phyloP scores from a whole-genome alignment of 2,888 invertebrate species.

The Drosophila helvetica region DNA sequence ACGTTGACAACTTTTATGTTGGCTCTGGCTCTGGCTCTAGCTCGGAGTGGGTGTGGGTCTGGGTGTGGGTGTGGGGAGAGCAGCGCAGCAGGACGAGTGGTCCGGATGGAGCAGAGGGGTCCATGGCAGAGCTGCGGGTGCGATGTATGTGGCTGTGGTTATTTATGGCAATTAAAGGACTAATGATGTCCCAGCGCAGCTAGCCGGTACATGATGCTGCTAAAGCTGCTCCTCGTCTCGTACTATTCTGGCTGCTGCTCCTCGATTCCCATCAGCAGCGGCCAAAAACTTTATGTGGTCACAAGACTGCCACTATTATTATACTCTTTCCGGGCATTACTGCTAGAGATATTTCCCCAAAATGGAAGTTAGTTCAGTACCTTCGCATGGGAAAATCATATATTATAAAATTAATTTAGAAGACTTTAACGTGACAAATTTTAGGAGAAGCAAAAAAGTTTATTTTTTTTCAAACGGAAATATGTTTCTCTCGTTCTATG shows the following conservation, averaged over 20 bases:
- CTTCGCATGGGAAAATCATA: too few species aligned
- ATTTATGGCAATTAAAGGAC: constrained; percentile 81
- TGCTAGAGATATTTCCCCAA: too few species aligned
- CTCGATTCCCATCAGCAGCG: constrained; percentile 26
- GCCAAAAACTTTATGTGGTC: constrained; percentile 44
- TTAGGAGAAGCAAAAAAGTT: neutral
- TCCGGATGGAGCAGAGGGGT: neutral
- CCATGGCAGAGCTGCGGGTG: constrained; percentile 28
- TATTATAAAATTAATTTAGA: too few species aligned
- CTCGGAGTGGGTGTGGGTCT: constrained; percentile 1
- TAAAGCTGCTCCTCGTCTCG: constrained; percentile 24
- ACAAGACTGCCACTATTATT: constrained; percentile 23
- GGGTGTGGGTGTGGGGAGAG: neutral
- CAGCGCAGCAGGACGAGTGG: constrained; percentile 11
- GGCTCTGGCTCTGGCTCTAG: neutral
- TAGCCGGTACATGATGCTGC: constrained; percentile 56
- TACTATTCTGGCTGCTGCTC: constrained; percentile 20
- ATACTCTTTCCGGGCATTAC: constrained; percentile 41
- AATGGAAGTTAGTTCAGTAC: too few species aligned
- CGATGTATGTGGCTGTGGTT: constrained; percentile 65
- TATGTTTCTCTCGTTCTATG: too few species aligned
- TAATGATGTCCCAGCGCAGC: constrained; percentile 78
- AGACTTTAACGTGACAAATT: too few species aligned
- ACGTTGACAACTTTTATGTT: constrained; percentile 75
- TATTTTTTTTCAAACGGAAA: neutral